phyloP scores from a whole-genome alignment of 30 jellyfish, hydroid and myxozoan genomes.

The Rhopilema esculentum region DNA sequence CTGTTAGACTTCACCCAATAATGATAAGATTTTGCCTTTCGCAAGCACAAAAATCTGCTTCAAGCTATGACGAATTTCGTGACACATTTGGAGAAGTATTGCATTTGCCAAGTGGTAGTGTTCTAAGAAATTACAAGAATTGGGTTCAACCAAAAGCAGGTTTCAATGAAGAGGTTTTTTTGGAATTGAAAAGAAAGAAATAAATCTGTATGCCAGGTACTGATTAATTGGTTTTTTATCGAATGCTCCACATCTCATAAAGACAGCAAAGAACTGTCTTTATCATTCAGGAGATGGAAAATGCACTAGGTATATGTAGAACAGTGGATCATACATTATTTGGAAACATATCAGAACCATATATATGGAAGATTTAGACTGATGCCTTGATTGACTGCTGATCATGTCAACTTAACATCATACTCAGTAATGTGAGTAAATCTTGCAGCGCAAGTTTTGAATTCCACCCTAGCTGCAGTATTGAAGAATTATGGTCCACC shows the following conservation, averaged over 20 bases:
- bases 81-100: conserved; percentile 21
- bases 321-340: conserved; percentile 25
- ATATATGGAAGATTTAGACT: conserved; percentile 9
- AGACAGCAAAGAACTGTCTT: conserved; percentile 34
- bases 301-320: conserved; percentile 35
- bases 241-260: conserved; percentile 48
- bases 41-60: conserved; percentile 48
- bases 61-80: conserved; percentile 30
- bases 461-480: conserved; percentile 7
- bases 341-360: conserved; percentile 38
- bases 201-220: conserved; percentile 39
- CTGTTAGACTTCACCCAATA: conserved; percentile 64
- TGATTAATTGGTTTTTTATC: conserved; percentile 27
- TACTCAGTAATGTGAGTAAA: conserved; percentile 47
- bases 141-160: conserved; percentile 64
- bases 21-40: conserved; percentile 51
- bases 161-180: conserved; percentile 47
- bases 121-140: conserved; percentile 62
- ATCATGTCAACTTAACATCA: conserved; percentile 24
- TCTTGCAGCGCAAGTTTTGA: conserved; percentile 48
- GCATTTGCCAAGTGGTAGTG: conserved; percentile 56
- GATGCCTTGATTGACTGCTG: conserved; percentile 24
- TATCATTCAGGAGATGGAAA: conserved; percentile 34
- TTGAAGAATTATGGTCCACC: conserved; percentile 19
- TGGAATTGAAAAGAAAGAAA: not conserved